Evolutionary conservation across 2,888 invertebrate genomes (phyloP), one percentile per base, ranked within the genome.

Genomic region (Calephelis perditalis): DNA sequence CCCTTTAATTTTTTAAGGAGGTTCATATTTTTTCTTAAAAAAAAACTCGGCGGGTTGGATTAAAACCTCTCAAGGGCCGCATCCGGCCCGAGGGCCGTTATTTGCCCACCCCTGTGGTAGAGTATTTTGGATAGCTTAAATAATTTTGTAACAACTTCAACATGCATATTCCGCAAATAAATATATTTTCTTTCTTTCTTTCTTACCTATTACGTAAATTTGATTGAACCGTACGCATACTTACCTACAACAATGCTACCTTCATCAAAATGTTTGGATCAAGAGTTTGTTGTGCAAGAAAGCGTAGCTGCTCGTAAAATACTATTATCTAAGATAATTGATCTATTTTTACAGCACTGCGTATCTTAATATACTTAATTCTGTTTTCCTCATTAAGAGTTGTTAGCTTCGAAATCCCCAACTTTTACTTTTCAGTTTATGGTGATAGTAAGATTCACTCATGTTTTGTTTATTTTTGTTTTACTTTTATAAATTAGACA

Each of bases 231-330:
- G 26, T 3, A 40, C 8, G 40, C 40, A 6, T 40, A 15, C 15
- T 15, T 15, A 15, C 15, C 15, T 15, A 40, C 40, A 40, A 40
- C 8, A 40, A 40, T 40, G 5, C 4, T 40, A 3, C 40, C 8
- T 40, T 5, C 44, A 77, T 80, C 79, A 82, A 77, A 79, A 80
- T 75, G 55, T 79, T 74, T 70, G 74, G 70, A 74, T 77, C 73
- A 75, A 77, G 78, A 76, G 72, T 72, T 74, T 73, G 71, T 72
- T 73, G 78, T 70, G 72, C 84, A 81, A 67, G 84, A 86, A 86
- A 86, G 87, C 86, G 87, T 84, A 68, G 74, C 82, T 74, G 73
- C 80, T 75, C 68, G 66, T 66, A 64, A 67, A 68, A 70, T 66
- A 67, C 64, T 56, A 60, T 60, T 60, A 58, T 62, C 58, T 55